Evolutionary conservation across 1,140 invertebrate genomes (phyloP), one percentile per base, ranked within the genome.

Genomic region (Zaprionus gabonicus): DNA sequence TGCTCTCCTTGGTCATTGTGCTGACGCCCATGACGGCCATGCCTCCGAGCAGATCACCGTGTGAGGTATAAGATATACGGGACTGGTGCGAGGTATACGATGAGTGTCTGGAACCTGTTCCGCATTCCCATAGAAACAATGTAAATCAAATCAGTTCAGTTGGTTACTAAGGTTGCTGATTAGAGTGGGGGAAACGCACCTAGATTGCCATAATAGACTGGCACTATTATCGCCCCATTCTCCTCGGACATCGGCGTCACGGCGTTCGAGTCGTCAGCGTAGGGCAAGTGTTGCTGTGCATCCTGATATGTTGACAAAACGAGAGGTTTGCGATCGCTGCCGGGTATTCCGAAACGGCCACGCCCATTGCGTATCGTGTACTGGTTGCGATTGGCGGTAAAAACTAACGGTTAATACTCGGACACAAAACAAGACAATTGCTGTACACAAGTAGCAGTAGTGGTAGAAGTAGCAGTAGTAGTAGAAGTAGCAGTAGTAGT

Each of bases 171-270:
- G 6, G 0, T 36, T 15, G n/a, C 9, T 15, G 9, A 1, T 31
- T 31, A 2, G 7, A 7, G 1, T 31, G 6, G 5, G 2, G 7
- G 6, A 5, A 15, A 55, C 69, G 66, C 87, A 94, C 95, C 96
- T 93, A 97, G 94, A 93, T 96, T 97, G 73, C 96, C 94, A 92
- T 97, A 97, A 93, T 97, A 97, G 81, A 97, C 96, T 7, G 97
- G 97, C 75, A 98, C 96, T 81, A 98, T 97, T 93, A 98, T 98
- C 79, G 97, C 97, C 80, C 98, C 97, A 93, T 98, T 98, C 93
- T 99, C 98, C 94, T 99, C 98, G 60, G 98, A 99, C 97, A 99
- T 98, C 13, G 98, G 98, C 53, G 98, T 99, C 3, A 99, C 98
- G 58, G 98, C 98, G 91, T 98, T 98, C 55, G 98, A 99, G 93